Base-by-base conservation (phyloP, 1,140 invertebrate genomes). In the Pseudachorutes palmiensis region DNA sequence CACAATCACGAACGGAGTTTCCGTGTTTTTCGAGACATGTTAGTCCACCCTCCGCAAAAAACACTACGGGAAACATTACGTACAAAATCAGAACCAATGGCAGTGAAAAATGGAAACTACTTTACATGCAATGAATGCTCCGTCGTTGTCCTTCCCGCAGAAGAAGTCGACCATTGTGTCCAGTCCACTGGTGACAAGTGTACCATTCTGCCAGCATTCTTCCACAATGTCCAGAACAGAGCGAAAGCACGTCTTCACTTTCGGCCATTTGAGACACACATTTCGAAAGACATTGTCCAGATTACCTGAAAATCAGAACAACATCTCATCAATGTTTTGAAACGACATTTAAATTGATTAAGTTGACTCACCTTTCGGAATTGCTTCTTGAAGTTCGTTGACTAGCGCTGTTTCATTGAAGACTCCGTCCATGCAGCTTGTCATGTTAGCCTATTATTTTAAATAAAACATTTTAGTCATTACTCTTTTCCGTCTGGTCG, bases 131-230 rank as follows among this genome's bases (percentile, higher is more conserved):
- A 72, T 69, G 1, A 45, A n/a, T 28, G 59, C 67, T 24, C 70
- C 70, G 45, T 66, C 58, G 36, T 72, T 72, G 33, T 72, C 63
- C 19, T 67, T 62, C n/a, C 67, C 70, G 48, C 70, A 72, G 48
- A 66, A 72, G 55, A 72, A 72, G 22, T 48, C 28, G 14, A 72
- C 62, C 24, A 67, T 57, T 2, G 41, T 58, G 49, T 72, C 70
- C 31, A 72, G 24, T 9, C 55, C 62, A 45, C 63, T 67, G 16
- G 24, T 67, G 16, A 72, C 70, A 30, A 62, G 65, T 22, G 63
- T 65, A 26, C 70, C 70, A 29, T 72, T 69, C 32, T 64, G 19
- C 67, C 67, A 72, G 24, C 70, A 72, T 2, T 72, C 67, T 12
- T 69, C 67, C 51, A 72, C 64, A 24, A 72, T 41, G 2, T 29